Conservation (phyloP, 2,797 vertebrate species). For the Mus caroli region DNA sequence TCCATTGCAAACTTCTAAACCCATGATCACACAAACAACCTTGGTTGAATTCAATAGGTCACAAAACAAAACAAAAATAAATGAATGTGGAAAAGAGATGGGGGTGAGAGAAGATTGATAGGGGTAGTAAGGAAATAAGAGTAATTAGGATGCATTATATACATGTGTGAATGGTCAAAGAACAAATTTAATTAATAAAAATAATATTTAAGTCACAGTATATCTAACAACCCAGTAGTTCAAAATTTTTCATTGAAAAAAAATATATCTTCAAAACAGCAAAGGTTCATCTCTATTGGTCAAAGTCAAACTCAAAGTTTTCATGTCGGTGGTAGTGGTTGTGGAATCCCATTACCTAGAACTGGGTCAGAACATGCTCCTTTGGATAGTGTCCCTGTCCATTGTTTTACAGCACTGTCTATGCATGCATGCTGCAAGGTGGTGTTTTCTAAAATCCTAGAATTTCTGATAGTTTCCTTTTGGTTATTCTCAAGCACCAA, state of each 20-base stretch:
- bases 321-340: not conserved
- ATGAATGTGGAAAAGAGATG: not conserved
- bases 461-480: constrained; percentile 35
- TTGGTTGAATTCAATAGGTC: not conserved
- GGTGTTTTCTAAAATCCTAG: not conserved
- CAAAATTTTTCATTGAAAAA: constrained; percentile 46
- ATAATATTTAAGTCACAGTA: constrained; percentile 14
- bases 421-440: not conserved
- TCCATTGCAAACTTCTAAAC: not conserved
- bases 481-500: not conserved
- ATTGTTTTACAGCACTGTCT: not conserved
- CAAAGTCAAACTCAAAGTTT: constrained; percentile 29
- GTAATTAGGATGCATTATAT: not conserved
- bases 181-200: not conserved
- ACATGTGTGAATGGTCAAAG: not conserved
- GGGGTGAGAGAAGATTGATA: not conserved
- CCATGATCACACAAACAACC: not conserved
- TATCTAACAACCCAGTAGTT: constrained; percentile 15
- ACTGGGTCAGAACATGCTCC: not conserved
- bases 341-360: not conserved
- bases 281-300: not conserved
- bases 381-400: not conserved
- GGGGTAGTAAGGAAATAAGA: not conserved
- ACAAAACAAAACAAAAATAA: not conserved
- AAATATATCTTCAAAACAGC: constrained; percentile 8